Base-by-base conservation (phyloP, 35 echinoderm and acorn worm species). In the Lytechinus pictus region DNA sequence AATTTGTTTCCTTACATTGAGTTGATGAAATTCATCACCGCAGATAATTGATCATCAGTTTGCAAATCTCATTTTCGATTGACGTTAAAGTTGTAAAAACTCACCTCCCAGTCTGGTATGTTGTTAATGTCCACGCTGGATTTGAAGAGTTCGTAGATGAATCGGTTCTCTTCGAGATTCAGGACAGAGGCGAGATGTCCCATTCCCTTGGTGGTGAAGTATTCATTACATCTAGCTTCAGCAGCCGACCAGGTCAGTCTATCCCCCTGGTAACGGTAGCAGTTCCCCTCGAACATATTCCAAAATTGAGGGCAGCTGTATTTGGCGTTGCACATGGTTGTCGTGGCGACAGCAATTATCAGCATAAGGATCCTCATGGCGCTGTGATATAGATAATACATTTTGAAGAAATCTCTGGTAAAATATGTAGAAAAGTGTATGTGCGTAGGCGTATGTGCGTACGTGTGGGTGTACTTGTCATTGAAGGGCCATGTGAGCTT, bases 241-340 rank as follows among this genome's bases (percentile, higher is more conserved):
- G 95, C 95, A 54, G 52, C 53, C 21, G 86, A 27, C 95, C 95
- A 95, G 27, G 95, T 56, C 53, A 89, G 16, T 11, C 86, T 27
- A 29, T 87, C 79, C 29, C 95, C 95, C 29, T 91, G 53, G 54
- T 93, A 93, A 56, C 92, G 92, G 55, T 93, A 93, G 92, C 92
- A 93, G 92, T 93, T 53, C 27, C 92, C 92, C 8, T 55, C 52
- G 55, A 55, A 93, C 14, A 57, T 4, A 27, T 54, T 54, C 92
- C 92, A 93, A 10, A 93, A 57, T 24, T 54, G 54, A 10, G 92
- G 92, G n/a, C 92, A 93, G 28, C 88, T 90, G 29, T 90, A 21
- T 16, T 10, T 12, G 13, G 29, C 28, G 29, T 90, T 12, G 88
- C 29, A 28, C 88, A 90, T 6, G 88, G 88, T 52, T 28, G n/a